Evolutionary conservation across 2,797 vertebrate species (phyloP), one percentile per base, ranked within the genome.

Genomic region (Luscinia megarhynchos): DNA sequence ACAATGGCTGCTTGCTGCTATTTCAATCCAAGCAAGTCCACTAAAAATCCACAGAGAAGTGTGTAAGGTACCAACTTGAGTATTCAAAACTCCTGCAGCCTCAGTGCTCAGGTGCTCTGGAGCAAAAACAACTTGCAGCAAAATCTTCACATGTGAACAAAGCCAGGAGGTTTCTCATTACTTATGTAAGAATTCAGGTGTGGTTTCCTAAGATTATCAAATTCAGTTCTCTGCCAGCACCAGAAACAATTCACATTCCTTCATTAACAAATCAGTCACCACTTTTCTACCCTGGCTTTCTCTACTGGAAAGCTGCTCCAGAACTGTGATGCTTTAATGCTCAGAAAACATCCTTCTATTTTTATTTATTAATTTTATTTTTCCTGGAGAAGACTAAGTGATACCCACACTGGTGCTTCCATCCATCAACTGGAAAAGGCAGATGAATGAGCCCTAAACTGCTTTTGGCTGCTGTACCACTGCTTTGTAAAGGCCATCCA

Each of bases 191-290:
- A 68, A 83, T 57, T 11, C 36, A 88, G 69, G 80, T 64, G 88
- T 78, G 86, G 90, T 81, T 68, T 86, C 76, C 76, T 10, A 19
- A 53, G 62, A 78, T 81, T 81, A 86, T 58, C 64, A 57, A 38
- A 72, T 34, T 57, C 88, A 58, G 36, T 4, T 53, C 78, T 69
- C 67, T 66, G 54, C 9, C n/a, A 79, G 46, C 43, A 64, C 17
- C 70, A 94, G 51, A 84, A 73, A 74, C 45, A 26, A 50, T 5
- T 20, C 50, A 9, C 76, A 77, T 38, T 34, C 64, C 51, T 82
- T 59, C 43, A 38, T 27, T 38, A 69, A 48, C 18, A 34, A 2
- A 30, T 46, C 66, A 41, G 18, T 40, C 51, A 50, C 10, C 61
- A 32, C 75, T 73, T 48, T 55, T 57, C 70, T 46, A 82, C 67